A percentile compares a stretch with the other conserved stretches of the same genome.
Evolutionary conservation across 2,113 vertebrate genomes (phyloP).

Genomic region (Dipodomys ordii): DNA sequence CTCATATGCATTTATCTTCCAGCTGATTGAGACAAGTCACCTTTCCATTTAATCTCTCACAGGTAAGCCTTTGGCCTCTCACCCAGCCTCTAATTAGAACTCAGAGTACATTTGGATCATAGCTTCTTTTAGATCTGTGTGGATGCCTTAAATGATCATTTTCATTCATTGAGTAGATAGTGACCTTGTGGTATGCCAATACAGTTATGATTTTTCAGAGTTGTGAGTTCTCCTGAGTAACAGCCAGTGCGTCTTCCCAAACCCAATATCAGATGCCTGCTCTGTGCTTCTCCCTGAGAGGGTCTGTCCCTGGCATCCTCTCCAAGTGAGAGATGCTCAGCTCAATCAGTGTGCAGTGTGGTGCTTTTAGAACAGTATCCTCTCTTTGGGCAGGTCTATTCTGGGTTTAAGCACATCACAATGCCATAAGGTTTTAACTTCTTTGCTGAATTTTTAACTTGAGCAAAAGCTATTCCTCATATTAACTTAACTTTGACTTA

Average conservation of each 20-base stretch:
- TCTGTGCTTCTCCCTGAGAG: neutral
- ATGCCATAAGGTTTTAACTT: neutral
- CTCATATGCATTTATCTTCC: neutral
- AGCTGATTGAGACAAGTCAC: accelerated
- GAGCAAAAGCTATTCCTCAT: neutral
- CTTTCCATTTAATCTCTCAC: neutral
- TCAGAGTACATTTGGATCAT: neutral
- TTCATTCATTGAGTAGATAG: neutral
- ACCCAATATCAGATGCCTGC: too few relatives aligned
- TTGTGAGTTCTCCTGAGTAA: too few relatives aligned
- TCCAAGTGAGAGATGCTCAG: neutral
- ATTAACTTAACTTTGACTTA: constrained; percentile 10
- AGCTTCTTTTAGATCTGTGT: neutral
- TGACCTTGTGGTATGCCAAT: neutral
- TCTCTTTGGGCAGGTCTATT: neutral
- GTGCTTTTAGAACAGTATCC: neutral
- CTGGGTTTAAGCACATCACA: neutral
- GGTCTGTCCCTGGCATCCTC: neutral
- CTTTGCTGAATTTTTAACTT: neutral
- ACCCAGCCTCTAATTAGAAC: neutral
- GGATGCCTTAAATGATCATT: neutral
- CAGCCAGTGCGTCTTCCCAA: neutral
- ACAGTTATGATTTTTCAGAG: neutral
- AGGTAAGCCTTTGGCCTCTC: neutral
- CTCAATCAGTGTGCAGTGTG: accelerated